Percentiles rank a stretch among this genome's conserved stretches.
phyloP scores from a whole-genome alignment of 2,797 vertebrate genomes.

The Xiphophorus birchmanni region DNA sequence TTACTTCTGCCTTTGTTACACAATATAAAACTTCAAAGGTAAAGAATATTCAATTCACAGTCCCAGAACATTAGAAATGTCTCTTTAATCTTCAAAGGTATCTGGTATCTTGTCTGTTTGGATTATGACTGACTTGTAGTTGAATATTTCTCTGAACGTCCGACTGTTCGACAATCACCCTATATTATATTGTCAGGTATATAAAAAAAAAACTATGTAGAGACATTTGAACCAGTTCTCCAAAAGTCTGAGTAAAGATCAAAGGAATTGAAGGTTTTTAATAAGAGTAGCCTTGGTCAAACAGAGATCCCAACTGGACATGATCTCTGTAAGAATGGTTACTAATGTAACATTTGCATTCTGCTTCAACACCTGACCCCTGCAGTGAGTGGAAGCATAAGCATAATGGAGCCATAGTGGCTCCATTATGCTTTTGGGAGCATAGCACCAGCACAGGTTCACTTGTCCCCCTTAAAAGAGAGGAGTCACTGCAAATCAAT shows the following conservation, averaged over 20 bases:
- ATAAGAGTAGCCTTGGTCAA: background rate
- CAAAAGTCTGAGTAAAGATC: background rate
- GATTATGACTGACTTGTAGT: slow-evolving; percentile 29
- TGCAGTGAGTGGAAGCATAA: slow-evolving; percentile 3
- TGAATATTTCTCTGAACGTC: slow-evolving; percentile 23
- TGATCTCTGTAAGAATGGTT: background rate
- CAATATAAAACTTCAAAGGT: slow-evolving; percentile 66
- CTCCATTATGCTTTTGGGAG: background rate
- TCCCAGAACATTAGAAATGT: slow-evolving; percentile 35
- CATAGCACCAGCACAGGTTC: background rate
- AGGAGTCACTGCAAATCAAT: slow-evolving; percentile 9
- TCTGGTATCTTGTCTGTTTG: slow-evolving; percentile 36
- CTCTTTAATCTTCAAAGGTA: slow-evolving; percentile 32
- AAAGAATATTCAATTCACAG: slow-evolving; percentile 59
- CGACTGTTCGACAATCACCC: background rate
- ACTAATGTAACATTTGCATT: background rate
- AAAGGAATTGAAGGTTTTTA: background rate
- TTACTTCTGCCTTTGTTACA: slow-evolving; percentile 36
- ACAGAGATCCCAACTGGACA: background rate
- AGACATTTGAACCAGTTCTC: background rate
- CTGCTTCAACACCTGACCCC: slow-evolving; percentile 1
- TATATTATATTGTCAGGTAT: slow-evolving; percentile 2
- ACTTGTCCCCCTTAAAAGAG: background rate
- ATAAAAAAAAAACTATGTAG: background rate
- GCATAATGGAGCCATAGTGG: too few species aligned